Conservation (phyloP, 2,113 vertebrate genomes). For the Heteronetta atricapilla region DNA sequence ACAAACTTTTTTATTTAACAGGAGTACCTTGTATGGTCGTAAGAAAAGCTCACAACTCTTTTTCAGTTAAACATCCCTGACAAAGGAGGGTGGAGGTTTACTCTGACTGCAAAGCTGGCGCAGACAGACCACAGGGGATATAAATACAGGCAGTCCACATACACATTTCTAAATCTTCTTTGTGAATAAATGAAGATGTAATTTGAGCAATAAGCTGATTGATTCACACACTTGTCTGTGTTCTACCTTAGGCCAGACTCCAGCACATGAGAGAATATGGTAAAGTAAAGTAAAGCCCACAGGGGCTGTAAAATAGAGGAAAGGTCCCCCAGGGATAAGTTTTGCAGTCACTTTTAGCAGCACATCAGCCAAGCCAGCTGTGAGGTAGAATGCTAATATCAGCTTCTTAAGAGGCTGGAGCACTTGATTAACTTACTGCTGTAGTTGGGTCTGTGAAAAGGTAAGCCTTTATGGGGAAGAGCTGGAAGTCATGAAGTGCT, state of each 20-base stretch:
- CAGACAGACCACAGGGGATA: not conserved
- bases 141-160: conserved; percentile 3
- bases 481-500: not conserved
- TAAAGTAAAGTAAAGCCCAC: conserved; percentile 38
- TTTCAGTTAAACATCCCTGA: conserved; percentile 6
- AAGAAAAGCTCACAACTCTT: not conserved
- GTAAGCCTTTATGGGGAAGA: not conserved
- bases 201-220: not conserved
- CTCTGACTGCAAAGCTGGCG: not conserved
- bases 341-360: conserved; percentile 3
- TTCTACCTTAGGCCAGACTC: not conserved
- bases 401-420: not conserved
- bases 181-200: conserved; percentile 25
- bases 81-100: not conserved
- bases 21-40: not conserved
- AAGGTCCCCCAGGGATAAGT: conserved; percentile 6
- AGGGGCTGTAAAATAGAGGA: not conserved
- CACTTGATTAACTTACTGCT: conserved; percentile 25
- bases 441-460: not conserved
- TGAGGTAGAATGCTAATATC: conserved; percentile 22
- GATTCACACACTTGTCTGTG: conserved; percentile 23
- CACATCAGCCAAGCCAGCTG: conserved; percentile 9
- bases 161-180: not conserved
- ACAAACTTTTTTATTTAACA: conserved; percentile 22
- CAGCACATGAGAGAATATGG: not conserved